phyloP scores from a whole-genome alignment of 2,888 invertebrate genomes.

The Drepana falcataria region DNA sequence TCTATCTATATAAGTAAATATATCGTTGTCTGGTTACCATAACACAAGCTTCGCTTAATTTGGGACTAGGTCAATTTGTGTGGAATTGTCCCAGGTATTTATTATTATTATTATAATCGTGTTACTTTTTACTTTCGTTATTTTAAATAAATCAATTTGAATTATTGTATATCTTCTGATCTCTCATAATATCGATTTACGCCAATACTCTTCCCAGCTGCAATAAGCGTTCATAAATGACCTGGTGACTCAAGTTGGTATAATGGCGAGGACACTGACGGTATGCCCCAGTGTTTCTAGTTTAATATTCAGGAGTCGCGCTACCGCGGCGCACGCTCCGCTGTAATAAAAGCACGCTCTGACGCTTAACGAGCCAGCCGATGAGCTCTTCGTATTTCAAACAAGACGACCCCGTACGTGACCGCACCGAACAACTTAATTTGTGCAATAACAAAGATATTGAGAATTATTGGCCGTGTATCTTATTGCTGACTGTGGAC shows the following conservation, averaged over 20 bases:
- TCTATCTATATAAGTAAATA: too few species aligned
- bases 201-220: too few species aligned
- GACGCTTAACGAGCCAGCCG: constrained; percentile 73
- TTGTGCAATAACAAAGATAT: constrained; percentile 59
- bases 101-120: too few species aligned
- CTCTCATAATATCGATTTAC: too few species aligned
- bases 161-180: too few species aligned
- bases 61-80: too few species aligned
- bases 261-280: constrained; percentile 44
- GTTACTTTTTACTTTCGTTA: too few species aligned
- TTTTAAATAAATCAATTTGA: too few species aligned
- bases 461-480: constrained; percentile 58
- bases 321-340: constrained; percentile 62
- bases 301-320: constrained; percentile 73
- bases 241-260: constrained; percentile 26
- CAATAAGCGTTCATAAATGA: too few species aligned
- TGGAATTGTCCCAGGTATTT: too few species aligned
- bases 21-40: too few species aligned
- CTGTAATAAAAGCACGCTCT: constrained; percentile 76
- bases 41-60: too few species aligned
- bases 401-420: constrained; percentile 71
- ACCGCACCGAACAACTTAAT: constrained; percentile 62
- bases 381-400: constrained; percentile 76
- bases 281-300: constrained; percentile 64
- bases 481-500: constrained; percentile 10